These are phyloP conservation scores for Channa argus DNA, from an alignment of 2,113 vertebrate species.

Conservation along the genomic window DNA sequence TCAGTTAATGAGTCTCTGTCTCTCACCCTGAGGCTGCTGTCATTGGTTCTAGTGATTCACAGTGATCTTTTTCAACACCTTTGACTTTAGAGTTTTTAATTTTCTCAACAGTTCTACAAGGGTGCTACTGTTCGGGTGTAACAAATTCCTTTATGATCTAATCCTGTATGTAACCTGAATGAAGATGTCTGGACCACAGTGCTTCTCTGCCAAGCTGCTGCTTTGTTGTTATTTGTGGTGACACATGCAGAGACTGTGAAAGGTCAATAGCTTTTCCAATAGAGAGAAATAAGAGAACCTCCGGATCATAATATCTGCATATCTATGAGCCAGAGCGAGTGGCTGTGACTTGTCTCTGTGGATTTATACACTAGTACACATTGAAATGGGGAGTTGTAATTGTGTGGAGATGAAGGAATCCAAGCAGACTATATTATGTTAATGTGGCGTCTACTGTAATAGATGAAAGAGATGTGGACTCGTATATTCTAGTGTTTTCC, in stretches of 20 bases:
- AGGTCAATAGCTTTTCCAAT: slow-evolving; percentile 62
- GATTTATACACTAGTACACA: slow-evolving; percentile 59
- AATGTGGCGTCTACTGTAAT: slow-evolving; percentile 53
- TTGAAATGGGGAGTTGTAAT: slow-evolving; percentile 67
- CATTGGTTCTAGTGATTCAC: neutral
- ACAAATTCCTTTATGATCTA: slow-evolving; percentile 20
- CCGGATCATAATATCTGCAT: slow-evolving; percentile 65
- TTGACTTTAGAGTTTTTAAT: slow-evolving; percentile 25
- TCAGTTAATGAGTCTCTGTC: neutral
- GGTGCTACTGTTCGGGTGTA: slow-evolving; percentile 4
- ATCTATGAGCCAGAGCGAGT: slow-evolving; percentile 44
- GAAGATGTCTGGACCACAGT: slow-evolving; percentile 37
- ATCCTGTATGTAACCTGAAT: slow-evolving; percentile 32
- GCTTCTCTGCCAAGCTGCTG: slow-evolving; percentile 34
- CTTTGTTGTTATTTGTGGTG: slow-evolving; percentile 68
- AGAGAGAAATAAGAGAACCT: slow-evolving; percentile 51
- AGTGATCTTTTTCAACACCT: slow-evolving; percentile 20
- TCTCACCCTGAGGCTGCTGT: neutral
- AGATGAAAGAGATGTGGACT: slow-evolving; percentile 60
- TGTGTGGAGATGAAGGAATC: slow-evolving; percentile 60
- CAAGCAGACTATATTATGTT: slow-evolving; percentile 64
- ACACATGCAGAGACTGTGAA: slow-evolving; percentile 54
- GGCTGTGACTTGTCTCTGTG: slow-evolving; percentile 36
- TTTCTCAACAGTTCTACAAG: slow-evolving; percentile 13
- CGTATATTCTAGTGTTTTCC: slow-evolving; percentile 62